phyloP scores from a whole-genome alignment of 2,888 invertebrate genomes.

The Ornithoptera alexandrae region DNA sequence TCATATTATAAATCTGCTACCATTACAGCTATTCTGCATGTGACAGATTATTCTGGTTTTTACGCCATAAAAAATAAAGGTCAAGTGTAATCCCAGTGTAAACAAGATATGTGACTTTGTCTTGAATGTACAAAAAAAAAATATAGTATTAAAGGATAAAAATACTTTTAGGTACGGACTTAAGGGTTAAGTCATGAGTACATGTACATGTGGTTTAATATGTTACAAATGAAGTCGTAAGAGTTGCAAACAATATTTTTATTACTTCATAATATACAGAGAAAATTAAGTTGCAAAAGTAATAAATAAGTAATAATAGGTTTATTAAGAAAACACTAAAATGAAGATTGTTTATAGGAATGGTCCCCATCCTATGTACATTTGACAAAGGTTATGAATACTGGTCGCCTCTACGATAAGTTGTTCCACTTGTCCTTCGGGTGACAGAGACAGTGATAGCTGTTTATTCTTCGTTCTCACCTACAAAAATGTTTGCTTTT shows the following conservation, averaged over 20 bases:
- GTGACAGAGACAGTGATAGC: slow-evolving; percentile 87
- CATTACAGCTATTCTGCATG: too few species aligned
- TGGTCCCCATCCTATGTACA: slow-evolving; percentile 98
- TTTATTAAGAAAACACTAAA: background rate
- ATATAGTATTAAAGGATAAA: too few species aligned
- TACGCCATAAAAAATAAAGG: too few species aligned
- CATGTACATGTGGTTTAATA: background rate
- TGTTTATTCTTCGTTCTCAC: slow-evolving; percentile 81
- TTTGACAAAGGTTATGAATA: slow-evolving; percentile 92
- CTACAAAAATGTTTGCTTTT: slow-evolving; percentile 47
- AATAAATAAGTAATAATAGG: background rate
- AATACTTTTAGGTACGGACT: too few species aligned
- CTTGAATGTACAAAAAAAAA: too few species aligned
- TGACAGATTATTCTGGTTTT: too few species aligned
- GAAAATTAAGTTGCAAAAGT: background rate
- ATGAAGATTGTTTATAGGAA: slow-evolving; percentile 79
- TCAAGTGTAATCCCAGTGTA: too few species aligned
- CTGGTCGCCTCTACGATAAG: slow-evolving; percentile 95
- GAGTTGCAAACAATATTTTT: background rate
- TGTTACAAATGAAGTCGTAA: background rate
- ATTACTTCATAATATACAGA: background rate
- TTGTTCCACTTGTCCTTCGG: slow-evolving; percentile 96
- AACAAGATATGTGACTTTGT: too few species aligned
- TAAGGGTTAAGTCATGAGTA: too few species aligned
- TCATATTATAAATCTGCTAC: too few species aligned